Base-by-base conservation (phyloP, 2,113 vertebrate genomes). In the Rafetus swinhoei region DNA sequence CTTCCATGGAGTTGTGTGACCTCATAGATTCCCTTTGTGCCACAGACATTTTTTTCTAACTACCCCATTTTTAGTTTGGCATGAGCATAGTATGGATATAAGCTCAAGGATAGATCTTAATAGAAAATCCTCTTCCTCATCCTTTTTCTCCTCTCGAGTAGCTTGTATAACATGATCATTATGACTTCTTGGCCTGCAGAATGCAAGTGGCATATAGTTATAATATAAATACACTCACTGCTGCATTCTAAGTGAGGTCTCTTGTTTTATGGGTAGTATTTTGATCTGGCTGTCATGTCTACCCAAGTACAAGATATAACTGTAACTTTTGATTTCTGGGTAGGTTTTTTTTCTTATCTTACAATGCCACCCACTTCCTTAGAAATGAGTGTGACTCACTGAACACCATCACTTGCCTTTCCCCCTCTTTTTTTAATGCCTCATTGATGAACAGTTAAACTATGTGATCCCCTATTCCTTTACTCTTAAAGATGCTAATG, bases 291-390 rank as follows among this genome's bases (percentile, higher is more conserved):
- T 69, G 55, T 94, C 54, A 14, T 90, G n/a, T 86, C 16, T 94
- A 15, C 69, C 86, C 81, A 11, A 94, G 15, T 39, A 88, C 85
- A 60, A 88, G 81, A 95, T 95, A 74, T 83, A 6, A 90, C 88
- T 88, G 10, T 93, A 91, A 39, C 16, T 79, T 7, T 53, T 50
- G 50, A 79, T 94, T 94, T 91, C 83, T 55, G 86, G 39, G 52
- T 54, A 92, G 86, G 79, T 90, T 92, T 81, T 65, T 50, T 76
- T 32, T 65, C 14, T 65, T 32, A 65, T 65, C 32, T 8, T 65
- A 65, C 14, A 8, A 32, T 65, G 62, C 62, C 62, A 65, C 62
- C 29, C 15, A 32, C 29, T 15, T 65, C 60, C 62, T 65, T 14
- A 15, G 6, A 32, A 3, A 4, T 29, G 25, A 27, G 25, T 65